phyloP scores from a whole-genome alignment of 2,113 vertebrate genomes.

The Calidris pygmaea region DNA sequence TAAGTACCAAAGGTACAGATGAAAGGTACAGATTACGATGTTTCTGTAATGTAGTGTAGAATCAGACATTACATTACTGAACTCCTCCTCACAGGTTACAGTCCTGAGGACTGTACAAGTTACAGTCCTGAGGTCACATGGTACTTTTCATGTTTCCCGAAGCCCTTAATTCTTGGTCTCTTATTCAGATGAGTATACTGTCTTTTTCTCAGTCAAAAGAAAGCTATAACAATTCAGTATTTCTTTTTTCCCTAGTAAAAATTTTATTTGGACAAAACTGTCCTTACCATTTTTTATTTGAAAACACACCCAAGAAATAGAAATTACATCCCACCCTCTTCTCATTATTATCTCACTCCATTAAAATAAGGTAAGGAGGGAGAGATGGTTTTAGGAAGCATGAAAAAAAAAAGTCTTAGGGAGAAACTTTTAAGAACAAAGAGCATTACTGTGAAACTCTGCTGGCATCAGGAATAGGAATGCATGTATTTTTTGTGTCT shows the following conservation, averaged over 20 bases:
- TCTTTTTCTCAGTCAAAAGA: background rate
- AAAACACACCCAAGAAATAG: background rate
- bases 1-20: background rate
- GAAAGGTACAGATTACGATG: background rate
- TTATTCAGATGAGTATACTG: background rate
- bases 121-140: background rate
- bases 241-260: background rate
- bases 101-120: rapidly evolving
- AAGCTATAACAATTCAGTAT: background rate
- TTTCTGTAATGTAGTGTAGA: background rate
- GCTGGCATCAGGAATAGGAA: background rate
- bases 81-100: background rate
- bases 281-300: background rate
- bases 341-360: background rate
- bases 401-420: background rate
- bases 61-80: background rate
- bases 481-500: background rate
- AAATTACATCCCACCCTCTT: background rate
- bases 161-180: background rate
- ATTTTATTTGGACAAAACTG: background rate
- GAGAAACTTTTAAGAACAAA: background rate
- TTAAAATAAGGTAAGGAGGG: background rate
- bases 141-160: background rate
- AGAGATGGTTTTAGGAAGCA: background rate
- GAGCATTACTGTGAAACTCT: background rate